Conservation (phyloP, 2,888 invertebrate species). For the Morpho helenor region DNA sequence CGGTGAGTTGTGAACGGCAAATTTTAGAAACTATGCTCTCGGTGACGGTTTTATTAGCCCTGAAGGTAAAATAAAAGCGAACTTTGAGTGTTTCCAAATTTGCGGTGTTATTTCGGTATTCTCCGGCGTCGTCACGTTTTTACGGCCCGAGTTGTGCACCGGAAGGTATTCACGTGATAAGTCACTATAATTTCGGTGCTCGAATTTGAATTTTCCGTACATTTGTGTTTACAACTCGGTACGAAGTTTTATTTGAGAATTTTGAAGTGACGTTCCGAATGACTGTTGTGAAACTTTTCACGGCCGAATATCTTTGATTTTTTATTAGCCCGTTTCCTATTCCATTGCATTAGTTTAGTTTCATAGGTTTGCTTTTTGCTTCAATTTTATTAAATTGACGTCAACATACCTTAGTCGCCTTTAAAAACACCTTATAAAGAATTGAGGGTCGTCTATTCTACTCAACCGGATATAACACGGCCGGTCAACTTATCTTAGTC, state of each 20-base stretch:
- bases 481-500: too few species aligned
- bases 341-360: too few species aligned
- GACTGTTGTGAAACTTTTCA: too few species aligned
- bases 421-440: too few species aligned
- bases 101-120: slow-evolving; percentile 52
- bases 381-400: too few species aligned
- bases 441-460: too few species aligned
- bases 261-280: slow-evolving; percentile 5
- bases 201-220: slow-evolving; percentile 9
- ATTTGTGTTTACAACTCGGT: slow-evolving; percentile 14
- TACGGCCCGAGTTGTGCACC: slow-evolving; percentile 16
- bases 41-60: slow-evolving; percentile 68
- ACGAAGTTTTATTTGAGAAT: slow-evolving; percentile 7
- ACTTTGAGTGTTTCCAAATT: slow-evolving; percentile 62
- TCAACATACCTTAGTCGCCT: too few species aligned
- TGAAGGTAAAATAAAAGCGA: slow-evolving; percentile 62
- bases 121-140: slow-evolving; percentile 25
- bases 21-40: slow-evolving; percentile 60
- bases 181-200: slow-evolving; percentile 7
- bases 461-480: too few species aligned
- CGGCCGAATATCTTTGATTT: too few species aligned
- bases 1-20: slow-evolving; percentile 59
- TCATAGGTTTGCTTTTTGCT: too few species aligned
- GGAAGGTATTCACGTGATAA: slow-evolving; percentile 11
- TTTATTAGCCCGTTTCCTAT: too few species aligned